A percentile compares a stretch with the other conserved stretches of the same genome.
Evolutionary conservation across 2,888 invertebrate species (phyloP).

Genomic region (Drosophila lacicola): DNA sequence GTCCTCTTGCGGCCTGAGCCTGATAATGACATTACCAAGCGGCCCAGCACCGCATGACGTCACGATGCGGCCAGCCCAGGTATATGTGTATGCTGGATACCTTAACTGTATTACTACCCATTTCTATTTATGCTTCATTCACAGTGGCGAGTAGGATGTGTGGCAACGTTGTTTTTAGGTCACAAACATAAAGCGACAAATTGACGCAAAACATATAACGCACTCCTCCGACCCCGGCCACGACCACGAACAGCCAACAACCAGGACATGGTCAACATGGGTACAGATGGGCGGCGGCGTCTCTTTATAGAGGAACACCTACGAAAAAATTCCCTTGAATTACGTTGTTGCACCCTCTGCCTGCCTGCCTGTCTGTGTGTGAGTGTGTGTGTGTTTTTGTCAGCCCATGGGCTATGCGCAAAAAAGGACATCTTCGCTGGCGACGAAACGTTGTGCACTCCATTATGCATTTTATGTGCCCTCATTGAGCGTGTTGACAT

Average conservation of each 20-base stretch:
- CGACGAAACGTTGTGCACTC: constrained; percentile 53
- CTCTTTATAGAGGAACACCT: constrained; percentile 63
- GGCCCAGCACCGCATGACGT: constrained; percentile 72
- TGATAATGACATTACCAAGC: constrained; percentile 78
- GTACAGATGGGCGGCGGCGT: constrained; percentile 40
- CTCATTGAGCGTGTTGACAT: constrained; percentile 71
- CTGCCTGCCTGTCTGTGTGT: not conserved
- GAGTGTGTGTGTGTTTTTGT: constrained; percentile 29
- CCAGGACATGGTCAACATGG: constrained; percentile 63
- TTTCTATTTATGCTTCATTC: constrained; percentile 52
- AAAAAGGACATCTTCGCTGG: constrained; percentile 73
- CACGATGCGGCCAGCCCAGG: constrained; percentile 59
- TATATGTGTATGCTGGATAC: constrained; percentile 25
- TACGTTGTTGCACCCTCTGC: constrained; percentile 47
- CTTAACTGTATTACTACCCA: constrained; percentile 38
- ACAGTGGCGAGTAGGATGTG: constrained; percentile 30
- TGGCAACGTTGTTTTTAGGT: constrained; percentile 54
- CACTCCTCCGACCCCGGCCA: constrained; percentile 30
- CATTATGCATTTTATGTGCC: constrained; percentile 77
- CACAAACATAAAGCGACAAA: constrained; percentile 72
- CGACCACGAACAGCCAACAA: constrained; percentile 3
- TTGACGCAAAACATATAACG: constrained; percentile 80
- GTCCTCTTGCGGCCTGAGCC: constrained; percentile 59
- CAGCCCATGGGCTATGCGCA: constrained; percentile 71
- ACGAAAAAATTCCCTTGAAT: constrained; percentile 76